Base-by-base conservation (phyloP, 2,888 invertebrate genomes). In the Ischnus inquisitorius region DNA sequence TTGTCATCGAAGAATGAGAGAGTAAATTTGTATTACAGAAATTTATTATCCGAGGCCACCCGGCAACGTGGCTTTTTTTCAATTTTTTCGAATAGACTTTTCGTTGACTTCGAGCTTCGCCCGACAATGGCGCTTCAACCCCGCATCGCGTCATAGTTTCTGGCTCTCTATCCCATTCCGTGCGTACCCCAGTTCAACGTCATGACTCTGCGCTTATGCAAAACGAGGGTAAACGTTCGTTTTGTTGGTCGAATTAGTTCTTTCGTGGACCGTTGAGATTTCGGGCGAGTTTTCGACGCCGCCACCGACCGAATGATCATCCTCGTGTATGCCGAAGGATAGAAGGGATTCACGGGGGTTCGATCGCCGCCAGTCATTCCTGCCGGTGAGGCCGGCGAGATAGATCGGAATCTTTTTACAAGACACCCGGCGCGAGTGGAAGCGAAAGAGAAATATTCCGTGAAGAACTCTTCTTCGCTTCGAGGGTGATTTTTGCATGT, bases 401-500 rank as follows among this genome's bases (percentile, higher is more conserved):
- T 74, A 51, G 75, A 82, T 69, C 65, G 28, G 65, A 77, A 71
- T 69, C 67, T 76, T 76, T 72, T 54, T 71, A 54, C 69, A 79
- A 34, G 54, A 34, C n/a, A 68, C 68, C 78, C 65, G 25, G 64
- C 28, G 68, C 51, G 64, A 77, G 65, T 25, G 10, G 48, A 39
- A 48, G 68, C 54, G 67, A 64, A 69, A 62, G 48, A 41, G 41
- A 43, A 22, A 75, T 43, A 48, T 43, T 5, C 43, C 64, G 62
- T 8, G 43, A 75, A 43, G 68, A 81, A 71, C 46, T 74, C 46
- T 10, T 67, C 88, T 85, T 54, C 88, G 72, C 84, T 82, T 72
- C 65, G 84, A 91, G 92, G 91, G 91, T 90, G 89, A 92, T 90
- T 93, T 92, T 92, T 92, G 92, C 92, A 91, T 92, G 91, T 93